Conservation (phyloP, 1,140 invertebrate genomes). For the Hypsibius dujardini region DNA sequence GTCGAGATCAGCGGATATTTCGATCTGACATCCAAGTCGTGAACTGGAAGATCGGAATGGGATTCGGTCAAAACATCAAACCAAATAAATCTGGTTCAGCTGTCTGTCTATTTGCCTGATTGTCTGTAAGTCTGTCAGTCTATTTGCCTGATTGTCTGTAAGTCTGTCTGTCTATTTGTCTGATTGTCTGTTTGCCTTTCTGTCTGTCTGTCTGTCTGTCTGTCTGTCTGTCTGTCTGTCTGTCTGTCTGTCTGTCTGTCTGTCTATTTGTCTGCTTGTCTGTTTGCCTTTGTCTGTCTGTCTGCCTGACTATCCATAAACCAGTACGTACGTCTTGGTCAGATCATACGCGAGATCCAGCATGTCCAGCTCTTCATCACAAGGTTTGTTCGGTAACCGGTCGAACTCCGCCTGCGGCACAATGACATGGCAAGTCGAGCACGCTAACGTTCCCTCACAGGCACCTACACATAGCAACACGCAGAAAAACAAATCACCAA, state of each 20-base stretch:
- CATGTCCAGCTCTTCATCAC: conserved; percentile 90
- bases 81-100: conserved; percentile 16
- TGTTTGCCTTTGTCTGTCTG: too few relatives aligned
- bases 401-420: conserved; percentile 53
- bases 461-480: too few relatives aligned
- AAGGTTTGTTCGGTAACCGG: conserved; percentile 56
- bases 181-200: too few relatives aligned
- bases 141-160: too few relatives aligned
- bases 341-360: conserved; percentile 78
- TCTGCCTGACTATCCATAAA: too few relatives aligned
- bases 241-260: too few relatives aligned
- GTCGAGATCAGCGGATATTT: conserved; percentile 62
- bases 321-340: conserved; percentile 66
- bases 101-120: conserved; percentile 11
- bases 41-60: conserved; percentile 43
- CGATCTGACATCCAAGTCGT: conserved; percentile 76
- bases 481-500: too few relatives aligned
- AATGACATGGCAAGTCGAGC: conserved; percentile 83
- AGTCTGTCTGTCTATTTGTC: too few relatives aligned
- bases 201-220: too few relatives aligned
- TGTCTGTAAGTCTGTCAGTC: too few relatives aligned
- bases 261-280: too few relatives aligned
- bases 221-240: too few relatives aligned
- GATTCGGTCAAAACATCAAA: conserved; percentile 18
- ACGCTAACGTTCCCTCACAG: conserved; percentile 87